Percentiles rank a stretch among this genome's conserved stretches.
phyloP scores from a whole-genome alignment of 92 coral and sea anemone genomes.

The Phenganax marumi region DNA sequence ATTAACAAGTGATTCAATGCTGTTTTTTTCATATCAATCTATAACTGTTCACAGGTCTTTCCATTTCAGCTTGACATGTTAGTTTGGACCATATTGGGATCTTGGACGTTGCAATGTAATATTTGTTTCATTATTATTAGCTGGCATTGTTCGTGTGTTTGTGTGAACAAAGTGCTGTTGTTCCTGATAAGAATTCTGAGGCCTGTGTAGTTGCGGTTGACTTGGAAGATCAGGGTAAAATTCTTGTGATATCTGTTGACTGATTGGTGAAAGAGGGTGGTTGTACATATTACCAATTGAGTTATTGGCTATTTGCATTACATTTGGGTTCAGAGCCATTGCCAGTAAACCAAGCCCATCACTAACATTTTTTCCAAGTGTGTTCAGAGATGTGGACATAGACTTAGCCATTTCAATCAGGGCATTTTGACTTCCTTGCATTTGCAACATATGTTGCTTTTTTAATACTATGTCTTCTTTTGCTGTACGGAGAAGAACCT shows the following conservation, averaged over 20 bases:
- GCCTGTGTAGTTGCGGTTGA: neutral
- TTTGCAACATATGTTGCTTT: constrained; percentile 31
- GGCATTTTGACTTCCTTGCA: constrained; percentile 36
- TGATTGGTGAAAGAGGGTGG: neutral
- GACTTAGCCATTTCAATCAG: constrained; percentile 33
- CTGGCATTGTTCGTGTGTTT: neutral
- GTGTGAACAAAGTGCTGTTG: neutral
- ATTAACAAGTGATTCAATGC: neutral
- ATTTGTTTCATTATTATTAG: neutral
- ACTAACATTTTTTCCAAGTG: constrained; percentile 39
- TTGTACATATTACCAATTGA: neutral
- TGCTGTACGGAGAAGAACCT: constrained; percentile 47
- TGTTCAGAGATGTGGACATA: constrained; percentile 30
- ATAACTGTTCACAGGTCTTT: neutral
- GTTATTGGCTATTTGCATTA: constrained; percentile 38
- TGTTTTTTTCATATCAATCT: neutral
- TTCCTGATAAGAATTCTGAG: neutral
- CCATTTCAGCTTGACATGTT: neutral
- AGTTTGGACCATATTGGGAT: neutral
- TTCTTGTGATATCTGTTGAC: neutral
- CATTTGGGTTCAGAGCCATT: constrained; percentile 44
- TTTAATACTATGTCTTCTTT: constrained; percentile 42
- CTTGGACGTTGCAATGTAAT: neutral
- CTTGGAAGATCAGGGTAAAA: neutral
- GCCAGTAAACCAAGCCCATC: constrained; percentile 51